phyloP scores from a whole-genome alignment of 2,888 invertebrate genomes.

The Thelaira solivaga region DNA sequence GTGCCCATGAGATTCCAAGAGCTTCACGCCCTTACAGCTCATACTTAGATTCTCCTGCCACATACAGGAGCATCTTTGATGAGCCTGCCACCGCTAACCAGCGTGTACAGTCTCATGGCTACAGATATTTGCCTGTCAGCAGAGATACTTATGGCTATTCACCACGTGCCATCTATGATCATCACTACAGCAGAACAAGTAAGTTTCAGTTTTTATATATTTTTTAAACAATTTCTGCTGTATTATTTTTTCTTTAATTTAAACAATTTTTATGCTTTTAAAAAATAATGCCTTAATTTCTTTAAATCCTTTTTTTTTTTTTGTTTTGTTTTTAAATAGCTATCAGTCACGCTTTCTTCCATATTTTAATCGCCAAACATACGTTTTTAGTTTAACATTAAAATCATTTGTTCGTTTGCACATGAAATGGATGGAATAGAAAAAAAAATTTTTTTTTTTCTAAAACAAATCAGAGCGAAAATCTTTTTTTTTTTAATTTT shows the following conservation, averaged over 20 bases:
- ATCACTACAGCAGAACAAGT: conserved; percentile 93
- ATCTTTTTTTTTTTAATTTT: no score
- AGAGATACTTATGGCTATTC: conserved; percentile 94
- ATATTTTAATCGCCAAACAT: not conserved
- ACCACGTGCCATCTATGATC: conserved; percentile 90
- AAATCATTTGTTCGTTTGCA: no score
- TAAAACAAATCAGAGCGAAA: no score
- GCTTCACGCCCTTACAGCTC: conserved; percentile 82
- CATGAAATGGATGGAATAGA: no score
- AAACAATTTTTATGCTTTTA: conserved; percentile 2
- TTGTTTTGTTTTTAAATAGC: not conserved
- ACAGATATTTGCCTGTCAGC: conserved; percentile 93
- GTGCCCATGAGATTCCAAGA: conserved; percentile 89
- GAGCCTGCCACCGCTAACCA: conserved; percentile 88
- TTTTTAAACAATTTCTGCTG: no score
- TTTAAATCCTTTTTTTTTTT: not conserved
- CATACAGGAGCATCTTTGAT: conserved; percentile 92
- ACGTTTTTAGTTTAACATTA: not conserved
- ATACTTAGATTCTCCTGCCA: conserved; percentile 85
- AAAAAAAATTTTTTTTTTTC: no score
- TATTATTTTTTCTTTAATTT: not conserved
- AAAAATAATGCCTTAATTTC: conserved; percentile 10
- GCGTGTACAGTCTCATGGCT: conserved; percentile 91
- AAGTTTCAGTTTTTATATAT: conserved; percentile 78
- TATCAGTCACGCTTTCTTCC: conserved; percentile 5